Evolutionary conservation across 2,113 vertebrate genomes (phyloP).

Genomic region (Illadopsis cleaveri): DNA sequence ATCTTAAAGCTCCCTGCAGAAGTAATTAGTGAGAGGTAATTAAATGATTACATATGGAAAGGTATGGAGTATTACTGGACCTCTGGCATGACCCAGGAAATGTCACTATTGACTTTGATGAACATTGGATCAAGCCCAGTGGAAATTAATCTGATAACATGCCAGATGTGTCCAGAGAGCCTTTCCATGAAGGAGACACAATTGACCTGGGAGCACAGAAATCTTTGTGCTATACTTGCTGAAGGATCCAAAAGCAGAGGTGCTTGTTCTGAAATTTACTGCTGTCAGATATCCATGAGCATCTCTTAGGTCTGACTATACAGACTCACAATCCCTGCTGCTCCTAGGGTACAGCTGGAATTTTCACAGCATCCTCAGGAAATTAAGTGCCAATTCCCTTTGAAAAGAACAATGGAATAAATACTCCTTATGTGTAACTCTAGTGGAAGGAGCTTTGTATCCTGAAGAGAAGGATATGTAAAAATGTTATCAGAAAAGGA

Average conservation of each 20-base stretch:
- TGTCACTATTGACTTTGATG: constrained; percentile 58
- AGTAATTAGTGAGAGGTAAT: constrained; percentile 36
- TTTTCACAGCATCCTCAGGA: background rate
- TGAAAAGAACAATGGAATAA: background rate
- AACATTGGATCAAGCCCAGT: constrained; percentile 37
- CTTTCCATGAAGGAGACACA: constrained; percentile 9
- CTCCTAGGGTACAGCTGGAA: background rate
- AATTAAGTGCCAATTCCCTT: background rate
- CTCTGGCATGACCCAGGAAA: constrained; percentile 36
- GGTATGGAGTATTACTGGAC: constrained; percentile 34
- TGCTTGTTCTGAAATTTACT: background rate
- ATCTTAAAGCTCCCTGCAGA: constrained; percentile 2
- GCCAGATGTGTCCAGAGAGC: constrained; percentile 46
- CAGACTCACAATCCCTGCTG: background rate
- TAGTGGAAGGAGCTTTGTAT: background rate
- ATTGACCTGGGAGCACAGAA: constrained; percentile 28
- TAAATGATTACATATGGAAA: constrained; percentile 41
- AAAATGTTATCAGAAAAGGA: background rate
- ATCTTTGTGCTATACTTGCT: background rate
- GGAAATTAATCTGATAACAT: constrained; percentile 42
- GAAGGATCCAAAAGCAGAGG: background rate
- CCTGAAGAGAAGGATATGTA: background rate
- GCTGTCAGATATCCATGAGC: background rate
- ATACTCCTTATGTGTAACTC: background rate
- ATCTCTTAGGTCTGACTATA: background rate